Evolutionary conservation across 2,113 vertebrate species (phyloP), one percentile per base, ranked within the genome.

Genomic region (Ramphastos sulfuratus): DNA sequence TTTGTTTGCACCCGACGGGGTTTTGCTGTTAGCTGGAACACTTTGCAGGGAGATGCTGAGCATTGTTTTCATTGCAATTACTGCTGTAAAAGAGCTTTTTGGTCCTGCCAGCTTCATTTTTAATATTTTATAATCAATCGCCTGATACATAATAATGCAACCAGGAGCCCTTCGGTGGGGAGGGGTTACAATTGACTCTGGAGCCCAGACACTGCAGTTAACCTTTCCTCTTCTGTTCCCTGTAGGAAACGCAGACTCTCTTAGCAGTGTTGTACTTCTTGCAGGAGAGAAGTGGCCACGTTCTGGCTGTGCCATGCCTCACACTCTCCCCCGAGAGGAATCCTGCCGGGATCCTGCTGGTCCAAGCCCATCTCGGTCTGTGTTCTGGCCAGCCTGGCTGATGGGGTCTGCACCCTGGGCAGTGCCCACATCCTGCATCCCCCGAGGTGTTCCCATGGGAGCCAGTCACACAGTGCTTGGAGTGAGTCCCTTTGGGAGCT

Each of bases 111-210:
- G 76, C 78, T 77, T 82, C 48, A 65, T 82, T 87, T 87, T 75
- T 78, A 94, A 76, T 95, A 84, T 91, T 93, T 93, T 77, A 72
- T 93, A 84, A 81, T 87, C 91, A 80, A 93, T 74, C 83, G 33
- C 24, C 50, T 33, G 48, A 58, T 88, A 86, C 90, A 78, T 72
- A 77, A 60, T 59, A 66, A 66, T 1, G 4, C 35, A 65, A n/a
- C 39, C 59, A 75, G 76, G 63, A 84, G 9, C 27, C 69, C 44
- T n/a, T 92, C 52, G 59, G 25, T 27, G 52, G 77, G 5, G 37
- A 39, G 35, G 60, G 50, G 50, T 23, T 25, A 25, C 64, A 50
- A 77, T 65, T 39, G 35, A 39, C 39, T 61, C 64, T n/a, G n/a
- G 83, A 80, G 55, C 50, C 39, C 64, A 88, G 5, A 21, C 30